phyloP scores from a whole-genome alignment of 2,113 vertebrate species.

The Cygnus atratus region DNA sequence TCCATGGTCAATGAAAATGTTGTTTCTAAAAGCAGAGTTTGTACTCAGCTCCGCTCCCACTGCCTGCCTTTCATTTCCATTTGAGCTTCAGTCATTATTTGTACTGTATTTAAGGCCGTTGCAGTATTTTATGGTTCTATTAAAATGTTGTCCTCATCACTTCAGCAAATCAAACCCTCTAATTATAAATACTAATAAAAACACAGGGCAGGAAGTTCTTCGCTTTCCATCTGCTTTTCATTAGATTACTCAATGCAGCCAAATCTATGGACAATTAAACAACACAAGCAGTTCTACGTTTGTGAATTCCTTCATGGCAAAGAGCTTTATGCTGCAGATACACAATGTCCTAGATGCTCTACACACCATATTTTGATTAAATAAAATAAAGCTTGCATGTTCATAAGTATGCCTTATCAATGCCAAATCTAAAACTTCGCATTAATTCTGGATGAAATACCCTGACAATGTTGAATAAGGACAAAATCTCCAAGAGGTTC shows the following conservation, averaged over 20 bases:
- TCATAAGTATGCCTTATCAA: not conserved
- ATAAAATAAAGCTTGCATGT: not conserved
- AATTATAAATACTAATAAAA: slow-evolving; percentile 29
- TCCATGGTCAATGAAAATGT: not conserved
- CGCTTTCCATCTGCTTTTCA: slow-evolving; percentile 53
- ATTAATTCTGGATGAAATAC: not conserved
- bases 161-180: slow-evolving; percentile 18
- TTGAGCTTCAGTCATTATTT: not conserved
- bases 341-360: not conserved
- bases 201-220: slow-evolving; percentile 8
- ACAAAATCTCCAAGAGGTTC: not conserved
- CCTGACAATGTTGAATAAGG: not conserved
- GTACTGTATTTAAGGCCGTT: not conserved
- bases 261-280: not conserved
- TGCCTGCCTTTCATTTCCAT: not conserved
- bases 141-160: not conserved
- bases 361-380: not conserved
- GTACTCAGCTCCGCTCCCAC: not conserved
- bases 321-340: not conserved
- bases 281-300: not conserved
- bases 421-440: not conserved
- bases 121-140: not conserved
- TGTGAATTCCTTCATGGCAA: not conserved
- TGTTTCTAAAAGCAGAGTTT: not conserved
- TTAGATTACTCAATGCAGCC: not conserved